phyloP scores from a whole-genome alignment of 2,113 vertebrate species.

The Cyprinus carpio region DNA sequence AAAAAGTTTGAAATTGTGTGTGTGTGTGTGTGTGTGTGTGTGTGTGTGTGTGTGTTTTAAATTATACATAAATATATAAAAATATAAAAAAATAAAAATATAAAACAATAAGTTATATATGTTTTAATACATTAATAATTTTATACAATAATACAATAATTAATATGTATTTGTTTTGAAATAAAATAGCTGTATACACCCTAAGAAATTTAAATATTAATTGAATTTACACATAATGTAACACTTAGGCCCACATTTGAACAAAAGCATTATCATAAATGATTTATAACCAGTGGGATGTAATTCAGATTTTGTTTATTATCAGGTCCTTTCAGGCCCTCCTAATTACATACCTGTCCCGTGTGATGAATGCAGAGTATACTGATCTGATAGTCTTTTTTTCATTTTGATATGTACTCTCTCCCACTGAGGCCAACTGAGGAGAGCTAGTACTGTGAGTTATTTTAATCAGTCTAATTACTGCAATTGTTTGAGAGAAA shows the following conservation, averaged over 20 bases:
- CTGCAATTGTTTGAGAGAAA: background rate
- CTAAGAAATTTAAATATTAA: background rate
- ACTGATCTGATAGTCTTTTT: conserved; percentile 17
- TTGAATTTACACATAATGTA: background rate
- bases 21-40: too few relatives aligned
- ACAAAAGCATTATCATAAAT: background rate
- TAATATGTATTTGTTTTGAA: background rate
- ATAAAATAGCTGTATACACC: background rate
- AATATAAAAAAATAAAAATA: background rate
- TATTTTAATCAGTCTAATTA: conserved; percentile 53
- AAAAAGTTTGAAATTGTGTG: too few relatives aligned
- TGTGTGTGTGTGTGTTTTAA: too few relatives aligned
- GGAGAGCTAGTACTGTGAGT: conserved; percentile 22
- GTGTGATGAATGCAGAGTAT: conserved; percentile 36
- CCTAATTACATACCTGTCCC: conserved; percentile 16
- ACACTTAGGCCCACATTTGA: background rate
- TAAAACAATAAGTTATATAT: background rate
- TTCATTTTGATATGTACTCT: conserved; percentile 7
- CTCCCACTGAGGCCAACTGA: conserved; percentile 17
- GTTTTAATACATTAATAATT: too few relatives aligned
- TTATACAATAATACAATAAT: too few relatives aligned
- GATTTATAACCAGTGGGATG: conserved; percentile 34
- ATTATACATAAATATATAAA: too few relatives aligned
- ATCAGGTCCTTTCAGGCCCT: conserved; percentile 29
- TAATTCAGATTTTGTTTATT: conserved; percentile 24